Percentiles rank a stretch among this genome's conserved stretches.
Evolutionary conservation across 2,797 vertebrate species (phyloP).

Genomic region (Microtus californicus): DNA sequence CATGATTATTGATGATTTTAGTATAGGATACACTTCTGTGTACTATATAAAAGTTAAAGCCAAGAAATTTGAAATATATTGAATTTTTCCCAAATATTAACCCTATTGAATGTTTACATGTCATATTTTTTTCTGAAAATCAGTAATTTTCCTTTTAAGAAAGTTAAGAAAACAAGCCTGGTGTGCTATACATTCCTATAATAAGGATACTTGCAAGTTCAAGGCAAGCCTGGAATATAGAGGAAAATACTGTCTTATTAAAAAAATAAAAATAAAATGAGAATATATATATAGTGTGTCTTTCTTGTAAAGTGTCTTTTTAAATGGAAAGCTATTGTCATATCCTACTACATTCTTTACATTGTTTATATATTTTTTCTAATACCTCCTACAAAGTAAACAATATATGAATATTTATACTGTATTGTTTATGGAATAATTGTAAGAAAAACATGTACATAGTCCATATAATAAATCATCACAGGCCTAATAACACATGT

Average conservation of each 20-base stretch:
- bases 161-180: neutral
- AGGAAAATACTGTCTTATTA: neutral
- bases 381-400: neutral
- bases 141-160: neutral
- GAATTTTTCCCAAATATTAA: constrained; percentile 38
- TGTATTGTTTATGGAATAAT: neutral
- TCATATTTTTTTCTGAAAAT: constrained; percentile 31
- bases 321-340: neutral
- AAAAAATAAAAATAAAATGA: neutral
- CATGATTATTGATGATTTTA: neutral
- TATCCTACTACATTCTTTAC: neutral
- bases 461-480: neutral
- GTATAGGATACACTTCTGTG: neutral
- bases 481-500: neutral
- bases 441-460: neutral
- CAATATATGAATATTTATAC: neutral
- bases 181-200: neutral
- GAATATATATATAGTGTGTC: neutral
- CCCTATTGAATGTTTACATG: neutral
- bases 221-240: neutral
- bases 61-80: constrained; percentile 11
- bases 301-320: neutral
- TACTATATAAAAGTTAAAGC: constrained; percentile 7
- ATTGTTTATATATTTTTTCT: neutral
- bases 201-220: neutral